phyloP scores from a whole-genome alignment of 2,888 invertebrate species.

The Pheosia gnoma region DNA sequence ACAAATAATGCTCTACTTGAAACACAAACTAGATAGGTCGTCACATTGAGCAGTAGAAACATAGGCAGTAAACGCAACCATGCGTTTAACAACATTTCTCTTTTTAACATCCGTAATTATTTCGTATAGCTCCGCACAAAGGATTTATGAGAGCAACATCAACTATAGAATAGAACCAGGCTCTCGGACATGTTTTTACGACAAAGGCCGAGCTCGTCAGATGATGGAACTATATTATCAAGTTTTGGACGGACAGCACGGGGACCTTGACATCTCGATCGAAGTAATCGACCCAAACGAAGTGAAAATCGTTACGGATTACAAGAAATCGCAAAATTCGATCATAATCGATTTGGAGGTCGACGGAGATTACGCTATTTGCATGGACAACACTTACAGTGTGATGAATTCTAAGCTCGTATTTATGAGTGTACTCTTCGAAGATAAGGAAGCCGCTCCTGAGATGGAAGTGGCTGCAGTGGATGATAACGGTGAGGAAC shows the following conservation, averaged over 20 bases:
- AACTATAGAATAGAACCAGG: constrained; percentile 72
- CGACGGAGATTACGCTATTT: constrained; percentile 91
- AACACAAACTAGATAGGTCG: constrained; percentile 1
- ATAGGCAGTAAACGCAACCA: constrained; percentile 14
- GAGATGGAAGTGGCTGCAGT: constrained; percentile 44
- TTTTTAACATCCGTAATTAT: constrained; percentile 27
- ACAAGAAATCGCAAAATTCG: constrained; percentile 87
- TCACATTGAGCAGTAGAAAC: constrained; percentile 7
- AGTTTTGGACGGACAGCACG: constrained; percentile 91
- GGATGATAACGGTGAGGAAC: constrained; percentile 52
- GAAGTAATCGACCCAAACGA: constrained; percentile 87
- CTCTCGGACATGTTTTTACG: constrained; percentile 65
- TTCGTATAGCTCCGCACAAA: constrained; percentile 37
- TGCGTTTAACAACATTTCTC: constrained; percentile 17
- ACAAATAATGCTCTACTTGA: constrained; percentile 27
- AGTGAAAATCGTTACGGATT: constrained; percentile 85
- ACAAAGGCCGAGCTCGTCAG: constrained; percentile 64
- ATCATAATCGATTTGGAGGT: constrained; percentile 84
- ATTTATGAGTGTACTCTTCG: constrained; percentile 89
- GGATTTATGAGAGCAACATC: constrained; percentile 61
- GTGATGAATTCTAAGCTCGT: constrained; percentile 91
- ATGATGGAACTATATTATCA: constrained; percentile 75
- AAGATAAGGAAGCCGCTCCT: constrained; percentile 77
- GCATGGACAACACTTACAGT: constrained; percentile 94
- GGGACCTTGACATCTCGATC: constrained; percentile 93